Evolutionary conservation across 2,888 invertebrate species (phyloP), one percentile per base, ranked within the genome.

Genomic region (Druceiella hillmani): DNA sequence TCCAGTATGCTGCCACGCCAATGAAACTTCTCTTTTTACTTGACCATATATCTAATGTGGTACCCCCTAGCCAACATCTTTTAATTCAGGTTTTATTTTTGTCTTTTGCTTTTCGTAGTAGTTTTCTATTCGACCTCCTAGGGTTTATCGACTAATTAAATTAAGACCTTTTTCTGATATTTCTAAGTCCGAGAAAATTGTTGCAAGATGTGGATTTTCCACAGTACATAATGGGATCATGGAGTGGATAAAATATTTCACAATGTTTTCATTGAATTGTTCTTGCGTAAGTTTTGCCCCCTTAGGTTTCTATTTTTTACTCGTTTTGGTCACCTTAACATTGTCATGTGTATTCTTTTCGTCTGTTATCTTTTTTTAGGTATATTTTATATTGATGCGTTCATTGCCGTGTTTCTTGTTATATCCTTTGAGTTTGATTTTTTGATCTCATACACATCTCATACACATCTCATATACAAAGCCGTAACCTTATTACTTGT

Each of bases 1-100:
- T 45, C 48, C 48, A 48, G 35, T 44, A 46, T 24, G 29, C 45
- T 39, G 42, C 46, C 7, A 48, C 40, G 9, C 43, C 44, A 4
- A 48, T 27, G 26, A 48, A 48, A 27, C 43, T 48, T 41, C 42
- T 44, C 28, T 43, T 43, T 16, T 45, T 45, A 25, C 43, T 31
- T 13, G 45, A 46, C 46, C 45, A 48, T 17, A 46, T 45, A 38
- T 48, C 44, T 24, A 31, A 20, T 36, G 41, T 33, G 35, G 46
- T 46, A 34, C 46, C 44, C 27, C 46, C 44, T n/a, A n/a, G n/a
- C n/a, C n/a, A n/a, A n/a, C n/a, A n/a, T n/a, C n/a, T n/a, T n/a
- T n/a, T n/a, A n/a, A n/a, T n/a, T n/a, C n/a, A n/a, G n/a, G n/a
- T n/a, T n/a, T n/a, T n/a, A n/a, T n/a, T n/a, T n/a, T n/a, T n/a